These are phyloP conservation scores for Halocynthia aurantium DNA, from an alignment of 23 tunicate genomes.

Conservation along the genomic window DNA sequence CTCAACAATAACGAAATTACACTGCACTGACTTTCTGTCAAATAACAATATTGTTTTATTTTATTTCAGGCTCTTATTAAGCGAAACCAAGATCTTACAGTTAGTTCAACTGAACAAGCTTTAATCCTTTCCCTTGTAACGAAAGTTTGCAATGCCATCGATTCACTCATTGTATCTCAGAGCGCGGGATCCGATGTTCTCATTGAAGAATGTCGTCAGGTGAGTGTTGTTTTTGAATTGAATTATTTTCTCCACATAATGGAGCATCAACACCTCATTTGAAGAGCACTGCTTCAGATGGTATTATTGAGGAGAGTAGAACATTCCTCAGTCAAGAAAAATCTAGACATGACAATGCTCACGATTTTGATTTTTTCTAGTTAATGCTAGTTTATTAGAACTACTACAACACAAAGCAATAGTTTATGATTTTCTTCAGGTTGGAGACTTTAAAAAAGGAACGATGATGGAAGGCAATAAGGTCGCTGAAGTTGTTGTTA, in stretches of 20 bases:
- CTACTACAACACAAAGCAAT: too few relatives aligned
- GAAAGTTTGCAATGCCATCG: slow-evolving; percentile 67
- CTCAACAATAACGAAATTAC: neutral
- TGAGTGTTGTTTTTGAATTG: neutral
- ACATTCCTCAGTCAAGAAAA: too few relatives aligned
- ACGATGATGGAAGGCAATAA: slow-evolving; percentile 85
- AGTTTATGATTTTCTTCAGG: slow-evolving; percentile 28
- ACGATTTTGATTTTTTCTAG: too few relatives aligned
- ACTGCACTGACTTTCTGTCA: neutral
- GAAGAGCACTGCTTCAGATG: too few relatives aligned
- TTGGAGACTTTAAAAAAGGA: slow-evolving; percentile 95
- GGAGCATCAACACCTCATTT: too few relatives aligned
- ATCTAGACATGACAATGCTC: too few relatives aligned
- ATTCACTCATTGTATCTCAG: slow-evolving; percentile 49
- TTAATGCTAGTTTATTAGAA: too few relatives aligned
- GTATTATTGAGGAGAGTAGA: too few relatives aligned
- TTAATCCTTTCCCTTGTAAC: slow-evolving; percentile 53
- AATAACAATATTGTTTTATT: neutral
- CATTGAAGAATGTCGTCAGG: slow-evolving; percentile 86
- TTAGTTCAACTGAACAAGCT: slow-evolving; percentile 66
- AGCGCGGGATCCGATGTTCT: slow-evolving; percentile 51
- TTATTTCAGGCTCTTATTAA: slow-evolving; percentile 57
- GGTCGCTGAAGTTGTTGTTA: slow-evolving; percentile 74
- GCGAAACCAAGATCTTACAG: slow-evolving; percentile 73
- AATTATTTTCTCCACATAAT: neutral